These are phyloP conservation scores for Coregonus ussuriensis DNA, from an alignment of 2,797 vertebrate species.

Conservation along the genomic window DNA sequence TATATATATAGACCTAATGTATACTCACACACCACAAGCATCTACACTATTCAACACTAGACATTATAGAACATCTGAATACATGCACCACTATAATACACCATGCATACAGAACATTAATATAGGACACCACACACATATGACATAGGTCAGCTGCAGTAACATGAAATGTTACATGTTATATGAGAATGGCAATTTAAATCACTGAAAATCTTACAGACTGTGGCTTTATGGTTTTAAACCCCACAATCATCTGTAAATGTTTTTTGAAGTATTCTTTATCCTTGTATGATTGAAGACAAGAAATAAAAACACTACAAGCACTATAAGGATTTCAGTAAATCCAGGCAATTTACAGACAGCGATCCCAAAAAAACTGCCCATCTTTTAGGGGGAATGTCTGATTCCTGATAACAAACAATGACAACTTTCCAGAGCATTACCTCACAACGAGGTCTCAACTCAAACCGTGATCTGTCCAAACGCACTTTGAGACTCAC, in stretches of 20 bases:
- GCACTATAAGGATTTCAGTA: neutral
- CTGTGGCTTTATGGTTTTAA: neutral
- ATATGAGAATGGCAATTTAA: no score
- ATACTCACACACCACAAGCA: neutral
- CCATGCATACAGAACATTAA: neutral
- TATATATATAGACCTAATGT: neutral
- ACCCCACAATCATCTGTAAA: neutral
- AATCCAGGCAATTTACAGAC: slow-evolving; percentile 5
- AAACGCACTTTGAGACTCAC: slow-evolving; percentile 60
- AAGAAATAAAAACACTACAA: neutral
- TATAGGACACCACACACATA: neutral
- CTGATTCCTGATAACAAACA: slow-evolving; percentile 4
- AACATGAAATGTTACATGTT: no score
- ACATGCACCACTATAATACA: neutral
- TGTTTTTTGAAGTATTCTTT: neutral
- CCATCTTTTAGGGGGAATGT: neutral
- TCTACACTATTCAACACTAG: neutral
- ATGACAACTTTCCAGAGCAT: slow-evolving; percentile 21
- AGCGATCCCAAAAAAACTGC: neutral
- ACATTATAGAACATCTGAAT: neutral
- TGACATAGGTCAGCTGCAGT: no score
- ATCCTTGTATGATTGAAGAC: neutral
- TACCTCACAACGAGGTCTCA: slow-evolving; percentile 38
- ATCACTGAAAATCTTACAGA: no score
- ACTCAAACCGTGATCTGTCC: slow-evolving; percentile 64